These are phyloP conservation scores for Cordilura impudica DNA, from an alignment of 2,888 invertebrate species.

Conservation along the genomic window DNA sequence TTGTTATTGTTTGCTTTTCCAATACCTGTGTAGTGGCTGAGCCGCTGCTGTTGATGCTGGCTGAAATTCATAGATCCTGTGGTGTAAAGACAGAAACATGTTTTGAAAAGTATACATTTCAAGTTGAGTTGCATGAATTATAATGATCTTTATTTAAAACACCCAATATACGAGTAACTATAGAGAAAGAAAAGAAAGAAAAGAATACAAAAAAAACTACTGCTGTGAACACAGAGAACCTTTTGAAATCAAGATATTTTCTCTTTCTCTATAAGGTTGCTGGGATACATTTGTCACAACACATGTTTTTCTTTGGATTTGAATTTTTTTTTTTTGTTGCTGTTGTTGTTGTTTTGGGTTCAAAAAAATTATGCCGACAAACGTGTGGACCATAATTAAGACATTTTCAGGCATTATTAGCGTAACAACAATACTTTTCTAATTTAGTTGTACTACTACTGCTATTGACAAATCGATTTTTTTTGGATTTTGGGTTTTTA, in stretches of 20 bases:
- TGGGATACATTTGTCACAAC: conserved; percentile 61
- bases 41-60: not conserved
- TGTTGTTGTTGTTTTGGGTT: not conserved
- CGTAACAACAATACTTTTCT: conserved; percentile 41
- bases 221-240: conserved; percentile 39
- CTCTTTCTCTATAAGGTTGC: conserved; percentile 4
- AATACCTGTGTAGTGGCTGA: conserved; percentile 46
- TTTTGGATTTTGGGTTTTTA: conserved; percentile 6
- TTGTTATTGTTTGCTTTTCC: not conserved
- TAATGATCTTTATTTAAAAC: conserved; percentile 42
- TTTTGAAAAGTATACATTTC: conserved; percentile 36
- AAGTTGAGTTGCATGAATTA: conserved; percentile 46
- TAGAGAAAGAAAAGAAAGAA: not conserved
- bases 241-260: conserved; percentile 21
- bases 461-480: conserved; percentile 54
- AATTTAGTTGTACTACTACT: not conserved
- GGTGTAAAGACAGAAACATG: conserved; percentile 40
- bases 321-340: not conserved
- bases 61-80: conserved; percentile 33
- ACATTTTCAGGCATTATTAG: conserved; percentile 58
- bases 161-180: too few species aligned
- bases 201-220: not conserved
- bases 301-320: conserved; percentile 38
- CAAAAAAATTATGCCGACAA: conserved; percentile 53
- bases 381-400: conserved; percentile 61